These are phyloP conservation scores for Halisarca cf. caerulea DNA, from an alignment of 37 sponge, comb jelly and placozoan genomes.

Conservation along the genomic window DNA sequence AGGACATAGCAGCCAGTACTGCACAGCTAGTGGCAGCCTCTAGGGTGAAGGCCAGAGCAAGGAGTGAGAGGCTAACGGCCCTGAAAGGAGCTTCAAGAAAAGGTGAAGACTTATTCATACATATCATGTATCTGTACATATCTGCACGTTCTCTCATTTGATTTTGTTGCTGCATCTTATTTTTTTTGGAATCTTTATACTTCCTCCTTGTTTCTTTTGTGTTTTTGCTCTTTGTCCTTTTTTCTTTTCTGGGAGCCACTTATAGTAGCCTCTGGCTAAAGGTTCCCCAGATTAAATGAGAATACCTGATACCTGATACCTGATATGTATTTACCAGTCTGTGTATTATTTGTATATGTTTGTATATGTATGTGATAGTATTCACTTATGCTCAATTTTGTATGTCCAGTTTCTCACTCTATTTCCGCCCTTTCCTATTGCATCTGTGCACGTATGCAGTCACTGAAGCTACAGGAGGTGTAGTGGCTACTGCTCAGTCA, in stretches of 20 bases:
- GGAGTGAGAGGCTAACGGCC: slow-evolving; percentile 71
- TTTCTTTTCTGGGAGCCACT: too few relatives aligned
- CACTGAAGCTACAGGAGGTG: slow-evolving; percentile 86
- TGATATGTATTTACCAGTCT: neutral
- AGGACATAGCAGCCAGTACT: slow-evolving; percentile 98
- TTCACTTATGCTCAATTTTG: too few relatives aligned
- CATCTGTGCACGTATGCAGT: too few relatives aligned
- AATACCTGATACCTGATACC: too few relatives aligned
- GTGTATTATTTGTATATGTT: neutral
- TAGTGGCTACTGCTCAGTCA: slow-evolving; percentile 86
- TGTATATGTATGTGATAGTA: too few relatives aligned
- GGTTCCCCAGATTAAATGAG: too few relatives aligned
- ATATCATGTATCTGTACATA: neutral
- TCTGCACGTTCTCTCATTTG: too few relatives aligned
- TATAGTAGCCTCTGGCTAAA: too few relatives aligned
- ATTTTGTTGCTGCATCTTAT: neutral
- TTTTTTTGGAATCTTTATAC: too few relatives aligned
- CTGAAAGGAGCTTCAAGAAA: slow-evolving; percentile 79
- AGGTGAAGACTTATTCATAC: slow-evolving; percentile 37
- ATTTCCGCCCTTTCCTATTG: too few relatives aligned
- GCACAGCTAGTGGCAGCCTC: slow-evolving; percentile 99
- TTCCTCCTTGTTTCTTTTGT: neutral
- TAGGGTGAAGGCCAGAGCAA: slow-evolving; percentile 86
- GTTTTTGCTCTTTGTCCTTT: too few relatives aligned
- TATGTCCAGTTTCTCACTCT: too few relatives aligned